Base-by-base conservation (phyloP, 2,888 invertebrate genomes). In the Hoplodrina blanda region DNA sequence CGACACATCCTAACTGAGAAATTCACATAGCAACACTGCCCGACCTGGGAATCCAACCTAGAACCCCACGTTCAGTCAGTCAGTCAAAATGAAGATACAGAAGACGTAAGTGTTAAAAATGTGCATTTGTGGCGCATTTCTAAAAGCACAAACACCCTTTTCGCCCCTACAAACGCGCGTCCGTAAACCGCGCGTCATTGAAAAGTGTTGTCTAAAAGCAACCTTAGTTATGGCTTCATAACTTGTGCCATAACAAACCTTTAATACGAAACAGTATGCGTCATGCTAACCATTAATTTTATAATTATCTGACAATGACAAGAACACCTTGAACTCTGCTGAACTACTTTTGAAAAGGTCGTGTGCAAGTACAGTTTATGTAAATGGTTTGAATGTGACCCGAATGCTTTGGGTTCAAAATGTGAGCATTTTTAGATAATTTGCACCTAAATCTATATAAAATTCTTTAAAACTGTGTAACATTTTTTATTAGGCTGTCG, bases 291-390 rank as follows among this genome's bases (percentile, higher is more conserved):
- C 69, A 80, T 77, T 77, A 80, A 69, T 75, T 78, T 71, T 46
- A 65, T 76, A 76, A 78, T 68, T 64, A 69, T 57, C 53, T 64
- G 53, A 66, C 76, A 78, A 76, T 76, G 66, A 76, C 77, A 74
- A 20, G 66, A 73, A 57, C 19, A 57, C 77, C 69, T 75, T 76
- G 56, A 76, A 71, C 71, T 70, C 63, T 37, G 25, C 66, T 71
- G 66, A 67, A 64, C 71, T 61, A 78, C 57, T 81, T 80, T 71
- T 76, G 25, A 80, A 80, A 76, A 66, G 69, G 77, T 75, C 56
- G 61, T 0, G 3, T 20, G 57, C 15, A 55, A 54, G 33, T 52
- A 55, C 49, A 11, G 11, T 20, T 41, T 37, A 53, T 77, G 37
- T 52, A n/a, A 71, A 63, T 41, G 20, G 13, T 50, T 4, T n/a